Evolutionary conservation across 2,797 vertebrate species (phyloP), one percentile per base, ranked within the genome.

Genomic region (Pterois miles): DNA sequence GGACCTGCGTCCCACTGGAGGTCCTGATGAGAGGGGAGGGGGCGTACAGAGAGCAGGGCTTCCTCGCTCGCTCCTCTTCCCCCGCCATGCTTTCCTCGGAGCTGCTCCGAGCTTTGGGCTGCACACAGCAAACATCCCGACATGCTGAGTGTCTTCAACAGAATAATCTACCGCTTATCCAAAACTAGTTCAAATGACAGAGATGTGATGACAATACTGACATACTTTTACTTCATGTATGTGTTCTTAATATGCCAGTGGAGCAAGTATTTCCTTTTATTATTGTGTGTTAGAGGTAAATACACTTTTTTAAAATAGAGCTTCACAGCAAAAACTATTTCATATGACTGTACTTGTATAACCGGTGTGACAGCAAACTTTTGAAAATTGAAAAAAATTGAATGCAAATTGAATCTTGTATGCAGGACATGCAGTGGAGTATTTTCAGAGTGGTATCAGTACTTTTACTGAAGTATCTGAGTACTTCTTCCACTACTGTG

Each of bases 61-160:
- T 36, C 76, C 91, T 89, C 13, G 63, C 46, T 4, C 93, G 88
- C 0, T 95, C 93, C 0, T 95, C 94, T 0, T 96, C 96, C 1
- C 91, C 85, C 0, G 86, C 72, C 52, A 92, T 58, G 27, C 93
- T 94, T 8, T 98, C 96, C 22, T 96, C 96, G 0, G 97, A 96
- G 31, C 94, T 94, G n/a, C 92, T 95, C 66, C 95, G 92, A 1
- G 90, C 81, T 91, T 97, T 97, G 63, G 96, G 96, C 97, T 98
- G 91, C 6, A 70, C 2, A n/a, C 10, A 67, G 0, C 4, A 67
- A 25, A 56, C 34, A 74, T 0, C 25, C 14, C 5, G 7, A 56
- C 22, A 59, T 8, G 16, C 2, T 64, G 53, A 64, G 36, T 8
- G 22, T 57, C 16, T 23, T 8, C 53, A 59, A 54, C 5, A 14